Conservation (phyloP, 1,140 invertebrate species). For the Bombyx mandarina region DNA sequence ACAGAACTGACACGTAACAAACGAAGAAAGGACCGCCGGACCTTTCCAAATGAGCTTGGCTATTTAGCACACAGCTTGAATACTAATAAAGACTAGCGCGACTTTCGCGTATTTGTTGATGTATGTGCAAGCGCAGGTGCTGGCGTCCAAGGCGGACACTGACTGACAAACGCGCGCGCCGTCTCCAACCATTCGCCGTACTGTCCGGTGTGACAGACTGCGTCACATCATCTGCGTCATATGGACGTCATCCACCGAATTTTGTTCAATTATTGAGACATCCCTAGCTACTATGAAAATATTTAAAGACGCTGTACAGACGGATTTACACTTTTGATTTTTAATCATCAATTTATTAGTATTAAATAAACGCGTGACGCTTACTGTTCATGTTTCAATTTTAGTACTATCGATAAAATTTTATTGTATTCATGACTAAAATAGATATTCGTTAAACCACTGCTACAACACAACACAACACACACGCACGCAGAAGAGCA, state of each 20-base stretch:
- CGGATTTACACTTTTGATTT: too few species aligned
- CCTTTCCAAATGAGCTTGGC: conserved; percentile 31
- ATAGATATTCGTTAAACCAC: too few species aligned
- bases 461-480: too few species aligned
- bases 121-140: conserved; percentile 32
- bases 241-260: conserved; percentile 15
- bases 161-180: conserved; percentile 29
- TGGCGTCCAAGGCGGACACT: conserved; percentile 29
- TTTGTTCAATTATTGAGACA: too few species aligned
- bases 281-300: too few species aligned
- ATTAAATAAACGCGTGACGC: too few species aligned
- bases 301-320: too few species aligned
- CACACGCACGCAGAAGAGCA: too few species aligned
- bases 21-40: conserved; percentile 27
- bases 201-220: background rate
- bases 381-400: too few species aligned
- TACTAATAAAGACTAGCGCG: conserved; percentile 41
- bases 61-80: conserved; percentile 27
- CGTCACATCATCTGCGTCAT: conserved; percentile 30
- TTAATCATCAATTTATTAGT: too few species aligned
- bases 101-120: conserved; percentile 36
- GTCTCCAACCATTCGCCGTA: conserved; percentile 8
- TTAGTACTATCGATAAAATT: too few species aligned
- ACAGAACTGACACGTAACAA: conserved; percentile 14
- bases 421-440: too few species aligned